These are phyloP conservation scores for Rhagophthalmus giganteus DNA, from an alignment of 2,888 invertebrate genomes.

Conservation along the genomic window DNA sequence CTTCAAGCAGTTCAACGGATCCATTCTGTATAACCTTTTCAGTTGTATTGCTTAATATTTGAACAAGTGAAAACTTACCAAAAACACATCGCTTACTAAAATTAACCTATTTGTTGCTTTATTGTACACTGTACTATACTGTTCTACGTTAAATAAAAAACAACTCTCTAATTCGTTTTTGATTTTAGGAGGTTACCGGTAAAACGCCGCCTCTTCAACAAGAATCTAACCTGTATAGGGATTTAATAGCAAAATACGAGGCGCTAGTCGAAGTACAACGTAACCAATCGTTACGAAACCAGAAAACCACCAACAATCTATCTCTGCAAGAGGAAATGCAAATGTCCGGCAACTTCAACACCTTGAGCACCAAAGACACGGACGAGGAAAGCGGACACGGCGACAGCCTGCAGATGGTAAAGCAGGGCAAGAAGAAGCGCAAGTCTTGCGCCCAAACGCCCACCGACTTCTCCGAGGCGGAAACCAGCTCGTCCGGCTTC, in stretches of 20 bases:
- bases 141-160: not conserved
- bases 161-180: constrained; percentile 16
- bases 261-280: constrained; percentile 77
- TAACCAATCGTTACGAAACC: constrained; percentile 48
- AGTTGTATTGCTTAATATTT: no score
- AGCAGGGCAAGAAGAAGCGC: constrained; percentile 56
- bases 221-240: constrained; percentile 73
- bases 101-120: not conserved
- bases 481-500: constrained; percentile 78
- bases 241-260: constrained; percentile 83
- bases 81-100: not conserved
- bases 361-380: constrained; percentile 63
- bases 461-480: constrained; percentile 82
- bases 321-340: constrained; percentile 75
- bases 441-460: constrained; percentile 68
- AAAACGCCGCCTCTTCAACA: constrained; percentile 39
- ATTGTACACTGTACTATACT: not conserved
- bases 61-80: not conserved
- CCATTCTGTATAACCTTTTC: not conserved
- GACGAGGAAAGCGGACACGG: constrained; percentile 68
- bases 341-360: constrained; percentile 72
- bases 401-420: constrained; percentile 52
- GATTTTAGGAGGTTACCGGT: constrained; percentile 46
- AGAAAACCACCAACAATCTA: constrained; percentile 50
- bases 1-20: no score